Conservation (phyloP, 2,797 vertebrate genomes). For the Chelmon rostratus region DNA sequence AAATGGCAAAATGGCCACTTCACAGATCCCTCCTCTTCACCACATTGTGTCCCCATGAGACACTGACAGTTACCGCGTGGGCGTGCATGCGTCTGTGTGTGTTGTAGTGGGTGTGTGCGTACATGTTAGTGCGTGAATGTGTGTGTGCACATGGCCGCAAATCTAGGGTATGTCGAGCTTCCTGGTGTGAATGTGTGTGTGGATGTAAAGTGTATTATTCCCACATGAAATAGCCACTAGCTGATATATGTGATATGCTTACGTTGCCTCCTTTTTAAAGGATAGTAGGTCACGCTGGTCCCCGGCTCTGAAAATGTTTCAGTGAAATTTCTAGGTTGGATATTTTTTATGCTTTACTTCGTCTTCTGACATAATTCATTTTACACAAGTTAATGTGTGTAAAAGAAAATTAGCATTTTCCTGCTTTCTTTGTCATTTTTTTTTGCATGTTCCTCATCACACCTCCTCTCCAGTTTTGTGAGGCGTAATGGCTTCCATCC, state of each 20-base stretch:
- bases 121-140: background rate
- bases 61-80: constrained; percentile 29
- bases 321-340: background rate
- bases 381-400: background rate
- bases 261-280: constrained; percentile 14
- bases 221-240: constrained; percentile 27
- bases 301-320: constrained; percentile 13
- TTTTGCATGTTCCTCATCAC: constrained; percentile 6
- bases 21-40: constrained; percentile 28
- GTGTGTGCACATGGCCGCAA: constrained; percentile 17
- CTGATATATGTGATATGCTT: constrained; percentile 41
- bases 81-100: background rate
- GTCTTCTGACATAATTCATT: constrained; percentile 1
- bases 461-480: constrained; percentile 24
- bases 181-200: constrained; percentile 32
- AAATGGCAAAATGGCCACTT: constrained; percentile 73
- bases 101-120: constrained; percentile 7
- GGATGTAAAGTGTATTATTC: constrained; percentile 53
- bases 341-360: background rate
- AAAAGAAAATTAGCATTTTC: background rate
- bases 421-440: background rate
- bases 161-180: constrained; percentile 48
- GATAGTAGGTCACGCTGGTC: constrained; percentile 11
- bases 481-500: constrained; percentile 45
- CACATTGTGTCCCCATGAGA: constrained; percentile 55